Evolutionary conservation across 1,140 invertebrate species (phyloP).

Genomic region (Drosophila tristis): DNA sequence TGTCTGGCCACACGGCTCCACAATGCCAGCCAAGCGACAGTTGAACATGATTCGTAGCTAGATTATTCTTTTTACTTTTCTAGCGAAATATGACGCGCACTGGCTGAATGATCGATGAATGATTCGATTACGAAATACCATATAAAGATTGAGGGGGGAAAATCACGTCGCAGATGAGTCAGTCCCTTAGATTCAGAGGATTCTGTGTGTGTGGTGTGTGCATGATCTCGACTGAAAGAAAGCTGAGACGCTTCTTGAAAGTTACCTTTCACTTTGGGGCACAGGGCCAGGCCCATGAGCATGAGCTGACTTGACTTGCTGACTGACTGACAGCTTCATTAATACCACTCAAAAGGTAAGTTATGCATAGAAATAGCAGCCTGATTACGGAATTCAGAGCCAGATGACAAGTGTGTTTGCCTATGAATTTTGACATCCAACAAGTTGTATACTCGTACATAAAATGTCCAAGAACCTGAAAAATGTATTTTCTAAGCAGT

Average conservation of each 20-base stretch:
- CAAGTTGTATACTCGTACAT: constrained; percentile 45
- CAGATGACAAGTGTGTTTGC: constrained; percentile 80
- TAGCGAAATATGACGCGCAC: constrained; percentile 77
- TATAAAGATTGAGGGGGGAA: constrained; percentile 13
- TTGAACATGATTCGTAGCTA: constrained; percentile 51
- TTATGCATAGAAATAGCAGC: constrained; percentile 54
- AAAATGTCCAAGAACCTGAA: background rate
- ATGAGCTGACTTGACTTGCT: constrained; percentile 27
- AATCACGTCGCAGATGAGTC: constrained; percentile 61
- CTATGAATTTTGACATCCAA: constrained; percentile 76
- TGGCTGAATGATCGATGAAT: constrained; percentile 72
- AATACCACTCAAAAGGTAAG: constrained; percentile 53
- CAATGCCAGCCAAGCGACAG: constrained; percentile 60
- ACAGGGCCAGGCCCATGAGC: background rate
- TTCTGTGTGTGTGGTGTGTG: background rate
- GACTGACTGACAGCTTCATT: constrained; percentile 76
- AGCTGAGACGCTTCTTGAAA: constrained; percentile 28
- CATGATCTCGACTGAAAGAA: background rate
- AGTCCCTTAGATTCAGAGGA: constrained; percentile 29
- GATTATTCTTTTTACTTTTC: constrained; percentile 52
- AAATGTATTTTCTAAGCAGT: no score
- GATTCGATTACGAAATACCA: constrained; percentile 54
- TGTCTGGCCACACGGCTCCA: constrained; percentile 33
- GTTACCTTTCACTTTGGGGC: constrained; percentile 55
- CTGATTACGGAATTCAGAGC: constrained; percentile 42